Base-by-base conservation (phyloP, 2,797 vertebrate genomes). In the Eidolon dupreanum region DNA sequence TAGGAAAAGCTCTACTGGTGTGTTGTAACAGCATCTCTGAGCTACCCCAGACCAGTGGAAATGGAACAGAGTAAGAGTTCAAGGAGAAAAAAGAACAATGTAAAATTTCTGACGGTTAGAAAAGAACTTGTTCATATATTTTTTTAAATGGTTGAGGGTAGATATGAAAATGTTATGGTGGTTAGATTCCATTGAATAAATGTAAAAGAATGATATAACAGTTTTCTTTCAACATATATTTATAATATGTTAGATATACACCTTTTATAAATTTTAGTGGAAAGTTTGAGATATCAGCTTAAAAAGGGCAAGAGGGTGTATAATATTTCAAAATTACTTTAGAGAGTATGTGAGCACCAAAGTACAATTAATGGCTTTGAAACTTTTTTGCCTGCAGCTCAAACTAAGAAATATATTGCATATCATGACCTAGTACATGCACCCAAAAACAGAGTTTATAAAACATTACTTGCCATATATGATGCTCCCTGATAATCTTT, bases 381-480 rank as follows among this genome's bases (percentile, higher is more conserved):
- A 74, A 15, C 17, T 31, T n/a, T 79, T 88, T 82, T 49, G 59
- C 53, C 28, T 79, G 9, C 38, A 91, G 55, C 43, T 26, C 61
- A 70, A 28, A 33, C 31, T 81, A 86, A 93, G 22, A 94, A 46
- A 61, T 63, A 61, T 8, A 51, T 88, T 96, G 88, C 61, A 68
- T 49, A 19, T 68, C 57, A 57, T 92, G 22, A 36, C 53, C 51
- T 26, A 49, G 43, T 26, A 68, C 19, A 19, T 43, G 12, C 6
- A 79, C 12, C 12, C 66, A 38, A 61, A 68, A 70, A 11, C 57
- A 49, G 41, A 86, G 26, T 77, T 91, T 3, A 8, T 83, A 61
- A 74, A 49, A 19, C 26, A 65, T 87, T 70, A 61, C 17, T 83
- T 88, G 70, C 19, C 13, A 12, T 82, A 55, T 31, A 8, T 71